Conservation (phyloP, 2,797 vertebrate species). For the Scolopax rusticola region DNA sequence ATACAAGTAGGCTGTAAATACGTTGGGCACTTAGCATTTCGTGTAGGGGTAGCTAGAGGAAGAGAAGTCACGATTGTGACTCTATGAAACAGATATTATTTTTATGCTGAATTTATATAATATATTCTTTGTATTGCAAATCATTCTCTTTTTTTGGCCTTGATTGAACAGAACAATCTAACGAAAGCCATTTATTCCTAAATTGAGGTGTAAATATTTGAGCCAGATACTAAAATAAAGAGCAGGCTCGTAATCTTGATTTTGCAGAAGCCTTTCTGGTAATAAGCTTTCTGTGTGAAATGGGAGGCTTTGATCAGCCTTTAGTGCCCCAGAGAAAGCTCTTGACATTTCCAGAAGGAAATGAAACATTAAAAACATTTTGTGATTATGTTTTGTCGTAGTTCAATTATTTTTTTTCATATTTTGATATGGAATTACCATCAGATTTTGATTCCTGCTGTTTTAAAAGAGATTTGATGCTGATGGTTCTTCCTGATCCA, state of each 20-base stretch:
- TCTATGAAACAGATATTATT: background rate
- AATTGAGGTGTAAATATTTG: background rate
- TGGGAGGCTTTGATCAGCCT: background rate
- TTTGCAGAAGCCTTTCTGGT: background rate
- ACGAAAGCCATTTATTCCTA: background rate
- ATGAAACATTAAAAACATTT: background rate
- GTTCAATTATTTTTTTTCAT: background rate
- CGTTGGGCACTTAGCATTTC: background rate
- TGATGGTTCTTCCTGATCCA: background rate
- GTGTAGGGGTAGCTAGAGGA: background rate
- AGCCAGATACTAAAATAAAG: background rate
- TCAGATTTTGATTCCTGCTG: background rate
- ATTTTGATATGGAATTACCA: background rate
- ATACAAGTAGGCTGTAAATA: background rate
- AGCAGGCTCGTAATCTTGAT: background rate
- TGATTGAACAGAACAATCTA: background rate
- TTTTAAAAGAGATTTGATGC: background rate
- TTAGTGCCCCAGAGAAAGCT: background rate
- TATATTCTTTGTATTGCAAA: background rate
- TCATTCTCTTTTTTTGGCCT: rapidly evolving
- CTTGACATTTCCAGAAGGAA: background rate
- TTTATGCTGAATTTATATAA: background rate
- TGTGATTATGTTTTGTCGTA: background rate
- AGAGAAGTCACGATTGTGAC: background rate
- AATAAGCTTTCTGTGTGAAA: background rate